Percentiles rank a stretch among this genome's conserved stretches.
Conservation (phyloP, 1,140 invertebrate genomes). For the Eupristina koningsbergeri region DNA sequence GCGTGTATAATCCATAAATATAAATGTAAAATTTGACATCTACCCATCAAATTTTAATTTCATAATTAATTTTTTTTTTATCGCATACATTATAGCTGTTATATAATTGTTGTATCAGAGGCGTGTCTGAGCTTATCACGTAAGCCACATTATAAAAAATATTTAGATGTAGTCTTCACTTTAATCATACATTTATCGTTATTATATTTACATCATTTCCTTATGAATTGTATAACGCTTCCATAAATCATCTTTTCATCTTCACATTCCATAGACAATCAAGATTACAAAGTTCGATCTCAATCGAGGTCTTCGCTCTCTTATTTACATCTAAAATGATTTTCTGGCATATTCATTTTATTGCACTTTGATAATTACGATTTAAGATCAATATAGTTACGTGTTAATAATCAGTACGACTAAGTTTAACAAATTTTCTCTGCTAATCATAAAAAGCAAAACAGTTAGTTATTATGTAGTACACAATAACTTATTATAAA, state of each 20-base stretch:
- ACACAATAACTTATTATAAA: background rate
- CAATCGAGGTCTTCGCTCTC: constrained; percentile 34
- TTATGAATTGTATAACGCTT: constrained; percentile 4
- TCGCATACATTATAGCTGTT: background rate
- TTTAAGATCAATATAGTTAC: no score
- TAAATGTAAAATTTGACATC: no score
- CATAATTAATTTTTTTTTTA: background rate
- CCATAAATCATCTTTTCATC: constrained; percentile 33
- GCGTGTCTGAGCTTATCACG: background rate
- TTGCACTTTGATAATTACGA: no score
- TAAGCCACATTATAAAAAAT: background rate
- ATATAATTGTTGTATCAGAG: background rate
- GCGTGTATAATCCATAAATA: no score
- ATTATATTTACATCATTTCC: constrained; percentile 22
- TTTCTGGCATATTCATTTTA: background rate
- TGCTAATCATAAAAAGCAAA: background rate
- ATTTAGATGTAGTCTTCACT: background rate
- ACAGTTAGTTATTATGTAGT: background rate
- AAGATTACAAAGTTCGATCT: constrained; percentile 31
- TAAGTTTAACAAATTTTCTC: background rate
- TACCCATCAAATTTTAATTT: no score
- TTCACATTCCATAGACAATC: constrained; percentile 45
- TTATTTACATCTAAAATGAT: background rate
- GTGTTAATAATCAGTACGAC: no score
- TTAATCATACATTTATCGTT: background rate